Percentiles rank a stretch among this genome's conserved stretches.
These are phyloP conservation scores for Leptopilina drosophilae DNA, from an alignment of 2,888 invertebrate species.

Conservation along the genomic window DNA sequence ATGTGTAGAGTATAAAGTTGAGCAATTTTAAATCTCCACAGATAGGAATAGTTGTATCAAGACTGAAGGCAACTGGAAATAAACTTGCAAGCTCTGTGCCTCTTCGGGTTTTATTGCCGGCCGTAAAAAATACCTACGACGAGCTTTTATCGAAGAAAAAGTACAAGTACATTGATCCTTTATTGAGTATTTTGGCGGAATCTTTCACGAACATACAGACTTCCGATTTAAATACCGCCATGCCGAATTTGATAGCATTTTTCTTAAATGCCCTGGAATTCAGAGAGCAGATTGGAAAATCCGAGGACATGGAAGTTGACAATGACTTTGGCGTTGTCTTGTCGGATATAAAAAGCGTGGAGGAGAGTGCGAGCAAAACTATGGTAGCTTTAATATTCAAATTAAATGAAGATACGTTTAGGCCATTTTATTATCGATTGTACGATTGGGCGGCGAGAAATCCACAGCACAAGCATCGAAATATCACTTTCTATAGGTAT, in stretches of 20 bases:
- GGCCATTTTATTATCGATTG: slow-evolving; percentile 91
- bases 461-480: slow-evolving; percentile 81
- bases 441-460: slow-evolving; percentile 91
- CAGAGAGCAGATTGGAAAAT: slow-evolving; percentile 78
- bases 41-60: slow-evolving; percentile 78
- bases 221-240: slow-evolving; percentile 82
- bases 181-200: slow-evolving; percentile 88
- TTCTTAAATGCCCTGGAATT: slow-evolving; percentile 86
- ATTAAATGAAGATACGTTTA: slow-evolving; percentile 92
- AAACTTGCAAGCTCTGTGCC: slow-evolving; percentile 85
- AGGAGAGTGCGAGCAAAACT: slow-evolving; percentile 86
- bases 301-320: slow-evolving; percentile 67
- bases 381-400: slow-evolving; percentile 90
- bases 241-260: slow-evolving; percentile 82
- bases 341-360: slow-evolving; percentile 80
- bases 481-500: slow-evolving; percentile 90
- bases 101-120: slow-evolving; percentile 87
- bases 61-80: slow-evolving; percentile 81
- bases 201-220: slow-evolving; percentile 82
- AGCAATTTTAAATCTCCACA: slow-evolving; percentile 51
- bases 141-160: slow-evolving; percentile 80
- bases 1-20: too few species aligned
- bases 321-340: slow-evolving; percentile 70
- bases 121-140: slow-evolving; percentile 83
- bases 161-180: slow-evolving; percentile 82